Evolutionary conservation across 2,113 vertebrate species (phyloP).

Genomic region (Columbina picui): DNA sequence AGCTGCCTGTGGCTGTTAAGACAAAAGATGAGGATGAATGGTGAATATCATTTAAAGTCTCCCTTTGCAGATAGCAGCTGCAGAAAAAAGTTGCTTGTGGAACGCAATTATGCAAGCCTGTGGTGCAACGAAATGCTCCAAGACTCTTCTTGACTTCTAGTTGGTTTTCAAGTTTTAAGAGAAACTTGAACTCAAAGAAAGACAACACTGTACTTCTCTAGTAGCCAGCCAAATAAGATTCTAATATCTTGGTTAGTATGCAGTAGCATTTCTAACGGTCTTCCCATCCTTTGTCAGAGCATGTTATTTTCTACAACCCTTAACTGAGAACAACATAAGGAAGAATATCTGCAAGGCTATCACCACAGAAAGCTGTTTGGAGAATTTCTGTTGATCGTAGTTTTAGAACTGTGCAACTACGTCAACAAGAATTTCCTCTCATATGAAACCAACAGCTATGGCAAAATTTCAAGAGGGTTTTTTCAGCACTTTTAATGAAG

Average conservation of each 20-base stretch:
- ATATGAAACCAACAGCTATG: not conserved
- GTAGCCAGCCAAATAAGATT: not conserved
- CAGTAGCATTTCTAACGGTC: not conserved
- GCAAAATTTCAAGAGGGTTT: not conserved
- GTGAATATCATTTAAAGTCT: not conserved
- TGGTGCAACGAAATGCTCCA: not conserved
- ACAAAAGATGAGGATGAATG: not conserved
- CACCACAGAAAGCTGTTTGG: not conserved
- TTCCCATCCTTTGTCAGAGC: not conserved
- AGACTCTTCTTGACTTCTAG: not conserved
- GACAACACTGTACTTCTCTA: not conserved
- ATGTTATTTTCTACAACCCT: not conserved
- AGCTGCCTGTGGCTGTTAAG: not conserved
- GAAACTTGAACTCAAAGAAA: not conserved
- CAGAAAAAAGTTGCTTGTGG: not conserved
- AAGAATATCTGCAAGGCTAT: not conserved
- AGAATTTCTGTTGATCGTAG: not conserved
- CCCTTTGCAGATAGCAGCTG: not conserved
- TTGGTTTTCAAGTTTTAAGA: not conserved
- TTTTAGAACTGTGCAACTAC: not conserved
- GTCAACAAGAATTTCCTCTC: not conserved
- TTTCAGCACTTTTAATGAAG: constrained; percentile 10
- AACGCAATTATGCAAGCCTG: not conserved
- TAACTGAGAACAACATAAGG: not conserved
- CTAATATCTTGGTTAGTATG: not conserved